Evolutionary conservation across 2,797 vertebrate genomes (phyloP).

Genomic region (Margarornis squamiger): DNA sequence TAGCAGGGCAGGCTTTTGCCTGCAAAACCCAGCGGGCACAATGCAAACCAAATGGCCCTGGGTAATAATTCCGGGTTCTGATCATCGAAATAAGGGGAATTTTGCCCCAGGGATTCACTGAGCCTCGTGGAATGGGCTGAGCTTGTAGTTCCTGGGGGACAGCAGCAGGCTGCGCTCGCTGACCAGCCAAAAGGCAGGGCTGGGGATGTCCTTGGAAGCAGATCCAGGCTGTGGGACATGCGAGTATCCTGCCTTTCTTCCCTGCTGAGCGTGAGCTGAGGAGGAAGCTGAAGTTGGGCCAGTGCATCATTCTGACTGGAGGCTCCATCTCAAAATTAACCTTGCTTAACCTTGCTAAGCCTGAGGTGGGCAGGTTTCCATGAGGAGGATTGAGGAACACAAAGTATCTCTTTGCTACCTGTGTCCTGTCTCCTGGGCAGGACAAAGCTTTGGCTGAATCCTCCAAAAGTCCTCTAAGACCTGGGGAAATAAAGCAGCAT

Average conservation of each 20-base stretch:
- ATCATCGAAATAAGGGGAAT: accelerated
- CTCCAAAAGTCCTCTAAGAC: not conserved
- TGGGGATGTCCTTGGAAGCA: accelerated
- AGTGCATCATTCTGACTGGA: not conserved
- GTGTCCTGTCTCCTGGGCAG: not conserved
- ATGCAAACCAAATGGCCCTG: too few relatives aligned
- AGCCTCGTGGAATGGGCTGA: accelerated
- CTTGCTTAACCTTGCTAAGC: not conserved
- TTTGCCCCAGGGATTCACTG: accelerated
- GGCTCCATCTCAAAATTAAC: accelerated
- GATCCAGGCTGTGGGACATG: not conserved
- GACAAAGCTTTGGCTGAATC: not conserved
- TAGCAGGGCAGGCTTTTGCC: not conserved
- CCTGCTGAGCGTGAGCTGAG: accelerated
- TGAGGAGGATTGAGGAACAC: not conserved
- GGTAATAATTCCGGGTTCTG: not conserved
- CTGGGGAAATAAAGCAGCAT: not conserved
- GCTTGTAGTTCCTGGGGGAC: not conserved
- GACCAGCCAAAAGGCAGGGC: not conserved
- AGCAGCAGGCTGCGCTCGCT: slow-evolving; percentile 1
- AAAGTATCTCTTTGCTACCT: not conserved
- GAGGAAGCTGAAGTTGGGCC: not conserved
- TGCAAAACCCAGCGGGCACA: not conserved
- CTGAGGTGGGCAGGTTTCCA: not conserved
- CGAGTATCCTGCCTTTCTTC: accelerated